Evolutionary conservation across 2,113 vertebrate genomes (phyloP).

Genomic region (Rhinoderma darwinii): DNA sequence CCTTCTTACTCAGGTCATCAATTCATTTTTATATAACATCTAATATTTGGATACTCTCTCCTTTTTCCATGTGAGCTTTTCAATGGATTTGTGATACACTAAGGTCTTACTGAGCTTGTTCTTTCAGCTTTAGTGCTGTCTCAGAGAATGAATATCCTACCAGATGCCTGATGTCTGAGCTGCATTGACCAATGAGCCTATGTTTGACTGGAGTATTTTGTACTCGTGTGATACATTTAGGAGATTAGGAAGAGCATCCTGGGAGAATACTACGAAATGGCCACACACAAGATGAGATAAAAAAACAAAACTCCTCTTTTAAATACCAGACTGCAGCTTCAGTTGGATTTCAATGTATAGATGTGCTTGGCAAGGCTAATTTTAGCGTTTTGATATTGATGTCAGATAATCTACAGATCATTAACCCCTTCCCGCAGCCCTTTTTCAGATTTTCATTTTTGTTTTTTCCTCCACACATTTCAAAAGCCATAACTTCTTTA

Average conservation of each 20-base stretch:
- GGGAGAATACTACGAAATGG: neutral
- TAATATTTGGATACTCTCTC: neutral
- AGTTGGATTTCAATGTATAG: neutral
- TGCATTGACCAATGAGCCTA: neutral
- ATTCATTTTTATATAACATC: neutral
- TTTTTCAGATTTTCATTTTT: no score
- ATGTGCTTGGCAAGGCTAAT: neutral
- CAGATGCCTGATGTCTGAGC: no score
- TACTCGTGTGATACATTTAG: neutral
- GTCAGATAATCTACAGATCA: neutral
- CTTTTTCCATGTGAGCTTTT: neutral
- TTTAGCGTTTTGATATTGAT: neutral
- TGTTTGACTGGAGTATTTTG: neutral
- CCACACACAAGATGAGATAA: neutral
- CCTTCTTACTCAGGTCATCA: neutral
- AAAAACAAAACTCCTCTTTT: neutral
- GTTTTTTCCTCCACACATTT: no score
- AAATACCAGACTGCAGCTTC: neutral
- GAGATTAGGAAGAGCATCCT: neutral
- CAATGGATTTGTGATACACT: neutral
- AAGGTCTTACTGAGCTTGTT: neutral
- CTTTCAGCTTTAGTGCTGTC: neutral
- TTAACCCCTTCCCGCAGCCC: no score
- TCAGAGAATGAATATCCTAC: neutral
- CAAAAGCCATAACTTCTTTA: no score